Evolutionary conservation across 2,888 invertebrate genomes (phyloP).

Genomic region (Ophion obscuratus): DNA sequence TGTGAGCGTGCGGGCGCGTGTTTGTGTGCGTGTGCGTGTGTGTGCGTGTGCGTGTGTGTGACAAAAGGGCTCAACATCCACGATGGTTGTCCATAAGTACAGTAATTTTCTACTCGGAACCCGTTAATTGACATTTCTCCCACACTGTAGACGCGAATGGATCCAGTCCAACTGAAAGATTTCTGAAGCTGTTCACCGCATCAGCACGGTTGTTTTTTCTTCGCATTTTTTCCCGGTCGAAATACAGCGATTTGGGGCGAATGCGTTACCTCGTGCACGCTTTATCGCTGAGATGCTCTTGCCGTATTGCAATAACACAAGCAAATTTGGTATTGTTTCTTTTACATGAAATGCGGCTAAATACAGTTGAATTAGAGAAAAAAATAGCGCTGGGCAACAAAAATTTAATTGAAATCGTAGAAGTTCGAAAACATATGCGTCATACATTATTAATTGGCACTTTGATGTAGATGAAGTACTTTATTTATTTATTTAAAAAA

Average conservation of each 20-base stretch:
- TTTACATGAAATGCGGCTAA: background rate
- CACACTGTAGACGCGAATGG: constrained; percentile 11
- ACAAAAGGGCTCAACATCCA: background rate
- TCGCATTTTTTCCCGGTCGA: background rate
- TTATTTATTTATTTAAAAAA: too few relatives aligned
- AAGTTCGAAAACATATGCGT: too few relatives aligned
- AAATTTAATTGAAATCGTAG: too few relatives aligned
- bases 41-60: background rate
- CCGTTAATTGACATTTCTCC: constrained; percentile 40
- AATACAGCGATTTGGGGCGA: background rate
- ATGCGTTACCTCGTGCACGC: background rate
- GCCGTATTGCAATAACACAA: background rate
- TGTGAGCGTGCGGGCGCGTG: too few relatives aligned
- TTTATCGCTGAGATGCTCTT: background rate
- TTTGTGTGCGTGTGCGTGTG: too few relatives aligned
- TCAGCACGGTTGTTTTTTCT: background rate
- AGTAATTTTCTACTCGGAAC: background rate
- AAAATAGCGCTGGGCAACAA: too few relatives aligned
- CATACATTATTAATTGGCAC: too few relatives aligned
- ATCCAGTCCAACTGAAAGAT: constrained; percentile 13
- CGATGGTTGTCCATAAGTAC: background rate
- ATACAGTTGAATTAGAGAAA: background rate
- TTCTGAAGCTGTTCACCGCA: background rate
- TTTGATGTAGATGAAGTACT: too few relatives aligned
- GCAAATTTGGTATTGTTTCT: background rate